These are phyloP conservation scores for Callyntrura sp. DNA, from an alignment of 2,888 invertebrate species.

Conservation along the genomic window DNA sequence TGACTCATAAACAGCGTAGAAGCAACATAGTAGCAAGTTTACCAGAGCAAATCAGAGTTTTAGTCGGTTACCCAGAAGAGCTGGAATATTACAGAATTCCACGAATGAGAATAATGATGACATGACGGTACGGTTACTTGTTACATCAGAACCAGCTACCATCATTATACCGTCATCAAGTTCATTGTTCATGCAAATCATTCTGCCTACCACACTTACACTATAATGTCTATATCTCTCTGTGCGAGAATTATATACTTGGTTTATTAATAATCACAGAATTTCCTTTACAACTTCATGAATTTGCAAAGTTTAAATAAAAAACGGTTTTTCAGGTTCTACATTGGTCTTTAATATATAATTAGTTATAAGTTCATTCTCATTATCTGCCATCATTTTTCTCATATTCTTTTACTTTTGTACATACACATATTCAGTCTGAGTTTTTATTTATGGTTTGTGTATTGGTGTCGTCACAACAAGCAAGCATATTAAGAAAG, in stretches of 20 bases:
- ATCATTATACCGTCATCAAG: not conserved
- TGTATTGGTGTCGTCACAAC: not conserved
- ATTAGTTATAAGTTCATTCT: constrained; percentile 6
- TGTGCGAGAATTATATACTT: not conserved
- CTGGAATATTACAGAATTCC: constrained; percentile 5
- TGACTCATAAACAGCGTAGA: no score
- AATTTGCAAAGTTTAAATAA: no score
- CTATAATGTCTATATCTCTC: not conserved
- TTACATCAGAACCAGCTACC: constrained; percentile 22
- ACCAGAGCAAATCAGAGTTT: not conserved
- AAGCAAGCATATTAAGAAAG: constrained; percentile 1
- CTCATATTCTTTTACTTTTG: not conserved
- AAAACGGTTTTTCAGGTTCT: no score
- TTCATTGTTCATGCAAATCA: not conserved
- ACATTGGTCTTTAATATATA: not conserved
- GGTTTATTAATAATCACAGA: no score
- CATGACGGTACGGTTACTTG: constrained; percentile 13
- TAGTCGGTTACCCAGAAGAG: not conserved
- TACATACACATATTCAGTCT: no score
- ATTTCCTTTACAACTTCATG: not conserved
- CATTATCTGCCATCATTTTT: not conserved
- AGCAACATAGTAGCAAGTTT: no score
- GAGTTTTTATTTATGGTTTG: no score
- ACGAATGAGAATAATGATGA: not conserved
- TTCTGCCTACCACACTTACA: no score